phyloP scores from a whole-genome alignment of 2,113 vertebrate genomes.

The Erinaceus europaeus region DNA sequence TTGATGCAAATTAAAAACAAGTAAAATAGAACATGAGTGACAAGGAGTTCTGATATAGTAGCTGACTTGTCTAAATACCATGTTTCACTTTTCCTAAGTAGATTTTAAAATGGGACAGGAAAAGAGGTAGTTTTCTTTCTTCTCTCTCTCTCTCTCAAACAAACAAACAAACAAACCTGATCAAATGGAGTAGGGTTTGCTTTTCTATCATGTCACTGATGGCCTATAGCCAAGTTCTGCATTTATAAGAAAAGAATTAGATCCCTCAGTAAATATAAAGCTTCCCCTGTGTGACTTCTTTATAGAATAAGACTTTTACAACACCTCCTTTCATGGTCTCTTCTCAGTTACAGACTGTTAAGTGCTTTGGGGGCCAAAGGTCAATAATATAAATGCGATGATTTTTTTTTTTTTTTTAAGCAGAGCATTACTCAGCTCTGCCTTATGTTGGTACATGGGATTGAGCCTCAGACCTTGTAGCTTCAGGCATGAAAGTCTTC shows the following conservation, averaged over 20 bases:
- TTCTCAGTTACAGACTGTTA: constrained; percentile 70
- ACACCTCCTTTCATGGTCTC: constrained; percentile 78
- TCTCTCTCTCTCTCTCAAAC: constrained; percentile 26
- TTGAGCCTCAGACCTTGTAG: no score
- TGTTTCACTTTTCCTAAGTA: constrained; percentile 41
- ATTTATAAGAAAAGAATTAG: constrained; percentile 82
- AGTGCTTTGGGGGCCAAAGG: constrained; percentile 82
- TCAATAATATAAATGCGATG: constrained; percentile 78
- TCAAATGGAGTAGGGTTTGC: constrained; percentile 44
- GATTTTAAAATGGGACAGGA: constrained; percentile 65
- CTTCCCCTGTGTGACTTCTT: constrained; percentile 81
- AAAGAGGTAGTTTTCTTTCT: constrained; percentile 47
- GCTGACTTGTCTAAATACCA: not conserved
- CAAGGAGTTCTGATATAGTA: constrained; percentile 1
- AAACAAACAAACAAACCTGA: no score
- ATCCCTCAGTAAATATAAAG: constrained; percentile 82
- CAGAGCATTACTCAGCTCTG: no score
- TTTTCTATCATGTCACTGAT: constrained; percentile 75
- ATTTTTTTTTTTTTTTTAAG: no score
- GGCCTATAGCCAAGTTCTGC: constrained; percentile 73
- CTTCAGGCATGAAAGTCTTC: no score
- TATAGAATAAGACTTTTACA: constrained; percentile 80
- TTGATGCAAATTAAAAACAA: not conserved
- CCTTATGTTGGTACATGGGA: no score
- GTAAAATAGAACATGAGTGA: not conserved